Evolutionary conservation across 1,140 invertebrate species (phyloP), one percentile per base, ranked within the genome.

Genomic region (Antheraea mylitta): DNA sequence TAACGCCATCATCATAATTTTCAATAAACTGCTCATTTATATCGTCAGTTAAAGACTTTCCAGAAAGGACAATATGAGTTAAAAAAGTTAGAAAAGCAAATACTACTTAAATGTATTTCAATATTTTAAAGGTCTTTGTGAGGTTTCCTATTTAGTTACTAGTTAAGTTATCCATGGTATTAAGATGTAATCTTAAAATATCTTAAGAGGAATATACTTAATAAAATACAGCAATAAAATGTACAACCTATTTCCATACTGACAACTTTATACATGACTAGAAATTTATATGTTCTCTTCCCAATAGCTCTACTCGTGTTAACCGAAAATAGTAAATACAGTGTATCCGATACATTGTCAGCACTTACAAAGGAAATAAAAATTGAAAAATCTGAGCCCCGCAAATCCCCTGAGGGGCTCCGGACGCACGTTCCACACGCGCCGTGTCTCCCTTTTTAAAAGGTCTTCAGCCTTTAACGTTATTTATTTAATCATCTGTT

Each of bases 331-430:
- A 71, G 67, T 66, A 64, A 71, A 71, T 69, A 67, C 30, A 66
- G 66, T 70, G 48, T 70, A 66, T 48, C 36, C 69, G 64, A 69
- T 74, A 74, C 63, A 66, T 7, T 13, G 36, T 45, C 66, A 76
- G 83, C 85, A 85, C 85, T 91, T 91, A 88, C 84, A 81, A 76
- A 77, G 82, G 86, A 91, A 90, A 91, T 90, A 90, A 88, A 88
- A 87, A 87, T 90, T 89, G 85, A 87, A 89, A 91, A 89, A 91
- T 87, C 82, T 77, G 73, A 79, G 72, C 77, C 67, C 68, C 78
- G 72, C 80, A 89, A 91, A 91, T 91, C 89, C 86, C 85, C 75
- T 16, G 76, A 74, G 83, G 79, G 72, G 53, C 64, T 63, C 45
- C 64, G 69, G 65, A 77, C 80, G 80, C 89, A 91, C 89, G 89